Evolutionary conservation across 2,113 vertebrate species (phyloP).

Genomic region (Oxygymnocypris stewartii): DNA sequence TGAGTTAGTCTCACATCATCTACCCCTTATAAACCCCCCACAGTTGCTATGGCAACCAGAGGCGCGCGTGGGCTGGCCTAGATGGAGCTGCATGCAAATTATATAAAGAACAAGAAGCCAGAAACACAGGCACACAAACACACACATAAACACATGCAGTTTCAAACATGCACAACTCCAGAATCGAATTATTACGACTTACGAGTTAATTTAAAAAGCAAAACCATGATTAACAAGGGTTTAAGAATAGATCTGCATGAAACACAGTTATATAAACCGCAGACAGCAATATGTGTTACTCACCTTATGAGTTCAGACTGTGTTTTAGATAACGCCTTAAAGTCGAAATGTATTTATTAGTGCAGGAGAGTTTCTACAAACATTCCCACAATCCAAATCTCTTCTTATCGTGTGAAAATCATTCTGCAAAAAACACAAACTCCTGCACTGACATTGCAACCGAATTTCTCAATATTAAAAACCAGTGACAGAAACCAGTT

Average conservation of each 20-base stretch:
- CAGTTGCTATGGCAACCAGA: slow-evolving; percentile 58
- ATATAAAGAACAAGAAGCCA: slow-evolving; percentile 49
- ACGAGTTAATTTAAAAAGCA: background rate
- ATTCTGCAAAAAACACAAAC: slow-evolving; percentile 1
- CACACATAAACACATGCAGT: slow-evolving; percentile 15
- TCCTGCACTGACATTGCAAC: background rate
- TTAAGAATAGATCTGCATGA: background rate
- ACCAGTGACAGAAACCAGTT: background rate
- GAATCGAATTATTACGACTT: background rate
- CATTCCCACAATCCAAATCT: background rate
- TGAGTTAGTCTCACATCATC: slow-evolving; percentile 53
- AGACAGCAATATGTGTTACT: background rate
- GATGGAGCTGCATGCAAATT: slow-evolving; percentile 49
- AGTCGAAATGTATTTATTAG: background rate
- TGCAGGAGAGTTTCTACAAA: background rate
- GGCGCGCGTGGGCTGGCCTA: slow-evolving; percentile 56
- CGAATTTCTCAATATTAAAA: background rate
- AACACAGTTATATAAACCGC: background rate
- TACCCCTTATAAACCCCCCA: slow-evolving; percentile 27
- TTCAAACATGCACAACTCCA: background rate
- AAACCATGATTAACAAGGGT: background rate
- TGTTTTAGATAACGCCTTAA: background rate
- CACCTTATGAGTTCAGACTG: background rate
- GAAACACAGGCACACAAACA: background rate
- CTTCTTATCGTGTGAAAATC: background rate